Percentiles rank a stretch among this genome's conserved stretches.
phyloP scores from a whole-genome alignment of 2,888 invertebrate species.

The Parthenolecanium corni region DNA sequence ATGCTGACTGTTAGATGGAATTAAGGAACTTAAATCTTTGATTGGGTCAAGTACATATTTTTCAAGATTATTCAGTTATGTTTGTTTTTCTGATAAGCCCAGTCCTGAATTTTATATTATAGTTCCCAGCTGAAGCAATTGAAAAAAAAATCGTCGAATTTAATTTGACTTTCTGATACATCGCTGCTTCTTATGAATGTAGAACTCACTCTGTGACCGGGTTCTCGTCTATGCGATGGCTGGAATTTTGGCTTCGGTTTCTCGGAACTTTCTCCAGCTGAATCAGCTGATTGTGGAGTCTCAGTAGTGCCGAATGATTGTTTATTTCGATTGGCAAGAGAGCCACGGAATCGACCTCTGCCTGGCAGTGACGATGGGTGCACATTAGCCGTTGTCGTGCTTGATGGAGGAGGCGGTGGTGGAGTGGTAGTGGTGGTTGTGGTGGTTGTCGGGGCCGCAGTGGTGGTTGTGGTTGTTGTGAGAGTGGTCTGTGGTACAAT shows the following conservation, averaged over 20 bases:
- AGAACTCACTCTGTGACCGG: conserved; percentile 32
- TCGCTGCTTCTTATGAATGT: too few species aligned
- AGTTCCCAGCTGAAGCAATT: too few species aligned
- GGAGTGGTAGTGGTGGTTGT: conserved; percentile 20
- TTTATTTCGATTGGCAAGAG: conserved; percentile 31
- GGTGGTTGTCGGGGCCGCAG: conserved; percentile 23
- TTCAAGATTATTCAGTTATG: too few species aligned
- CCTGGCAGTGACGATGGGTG: conserved; percentile 30
- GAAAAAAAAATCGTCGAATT: too few species aligned
- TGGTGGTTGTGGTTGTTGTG: conserved; percentile 31
- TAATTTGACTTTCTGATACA: too few species aligned
- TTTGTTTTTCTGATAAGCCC: too few species aligned
- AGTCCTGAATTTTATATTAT: too few species aligned
- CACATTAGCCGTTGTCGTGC: background rate
- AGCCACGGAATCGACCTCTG: conserved; percentile 36
- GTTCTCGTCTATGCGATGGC: conserved; percentile 33
- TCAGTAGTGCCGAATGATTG: conserved; percentile 36
- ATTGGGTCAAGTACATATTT: too few species aligned
- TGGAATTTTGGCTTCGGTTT: conserved; percentile 36
- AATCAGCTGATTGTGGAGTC: conserved; percentile 33
- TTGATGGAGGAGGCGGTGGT: conserved; percentile 5
- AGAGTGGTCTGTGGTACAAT: conserved; percentile 39
- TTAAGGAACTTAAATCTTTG: too few species aligned
- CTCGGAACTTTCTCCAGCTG: conserved; percentile 38
- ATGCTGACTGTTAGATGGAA: too few species aligned